Evolutionary conservation across 1,140 invertebrate genomes (phyloP).

Genomic region (Rhagoletis zephyria): DNA sequence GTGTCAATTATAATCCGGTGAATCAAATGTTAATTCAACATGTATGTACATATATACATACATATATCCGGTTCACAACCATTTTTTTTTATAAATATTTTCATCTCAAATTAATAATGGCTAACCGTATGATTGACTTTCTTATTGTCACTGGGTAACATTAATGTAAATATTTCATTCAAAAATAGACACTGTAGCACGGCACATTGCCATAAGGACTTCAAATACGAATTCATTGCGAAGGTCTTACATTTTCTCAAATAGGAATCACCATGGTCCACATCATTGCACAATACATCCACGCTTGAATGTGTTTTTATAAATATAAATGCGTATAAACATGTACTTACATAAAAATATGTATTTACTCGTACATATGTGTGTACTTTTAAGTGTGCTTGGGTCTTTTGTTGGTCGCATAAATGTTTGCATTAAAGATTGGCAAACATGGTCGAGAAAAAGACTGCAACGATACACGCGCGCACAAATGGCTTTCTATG

Average conservation of each 20-base stretch:
- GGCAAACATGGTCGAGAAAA: slow-evolving; percentile 46
- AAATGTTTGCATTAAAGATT: slow-evolving; percentile 51
- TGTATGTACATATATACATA: too few species aligned
- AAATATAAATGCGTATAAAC: neutral
- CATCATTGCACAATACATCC: slow-evolving; percentile 21
- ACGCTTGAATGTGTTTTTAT: neutral
- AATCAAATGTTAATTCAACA: too few species aligned
- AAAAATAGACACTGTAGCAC: neutral
- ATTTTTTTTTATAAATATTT: too few species aligned
- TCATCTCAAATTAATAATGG: too few species aligned
- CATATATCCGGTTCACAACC: too few species aligned
- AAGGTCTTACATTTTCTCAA: slow-evolving; percentile 71
- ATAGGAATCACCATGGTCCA: slow-evolving; percentile 68
- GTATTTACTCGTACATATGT: slow-evolving; percentile 68
- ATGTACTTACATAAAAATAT: slow-evolving; percentile 58
- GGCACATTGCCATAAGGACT: neutral
- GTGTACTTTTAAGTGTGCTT: slow-evolving; percentile 62
- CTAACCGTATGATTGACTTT: too few species aligned
- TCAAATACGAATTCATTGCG: slow-evolving; percentile 64
- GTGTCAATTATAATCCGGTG: too few species aligned
- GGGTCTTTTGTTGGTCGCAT: slow-evolving; percentile 59
- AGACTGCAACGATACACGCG: slow-evolving; percentile 29
- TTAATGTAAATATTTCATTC: neutral
- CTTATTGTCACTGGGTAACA: too few species aligned
- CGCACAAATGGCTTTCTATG: slow-evolving; percentile 59